Evolutionary conservation across 2,888 invertebrate species (phyloP).

Genomic region (Sphaeridia pumilis): DNA sequence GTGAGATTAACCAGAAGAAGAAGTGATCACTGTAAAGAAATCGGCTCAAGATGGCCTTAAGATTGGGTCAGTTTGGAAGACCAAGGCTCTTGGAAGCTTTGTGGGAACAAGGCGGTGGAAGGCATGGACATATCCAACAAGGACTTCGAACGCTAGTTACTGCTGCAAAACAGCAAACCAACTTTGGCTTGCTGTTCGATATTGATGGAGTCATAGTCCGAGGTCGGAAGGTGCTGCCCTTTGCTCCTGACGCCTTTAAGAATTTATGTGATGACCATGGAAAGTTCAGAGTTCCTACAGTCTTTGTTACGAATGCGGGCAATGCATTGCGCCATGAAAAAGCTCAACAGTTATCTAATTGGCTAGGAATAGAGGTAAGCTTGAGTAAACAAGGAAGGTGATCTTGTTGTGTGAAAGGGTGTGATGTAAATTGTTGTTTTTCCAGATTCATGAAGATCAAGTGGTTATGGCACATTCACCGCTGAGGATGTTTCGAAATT

Average conservation of each 20-base stretch:
- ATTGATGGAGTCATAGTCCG: slow-evolving; percentile 56
- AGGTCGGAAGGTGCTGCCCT: slow-evolving; percentile 49
- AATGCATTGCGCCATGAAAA: slow-evolving; percentile 48
- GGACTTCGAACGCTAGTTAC: no score
- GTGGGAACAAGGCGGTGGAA: background rate
- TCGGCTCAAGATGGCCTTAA: slow-evolving; percentile 23
- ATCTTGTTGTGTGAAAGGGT: no score
- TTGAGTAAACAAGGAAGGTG: no score
- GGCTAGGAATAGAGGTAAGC: slow-evolving; percentile 47
- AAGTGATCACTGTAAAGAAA: no score
- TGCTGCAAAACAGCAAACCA: slow-evolving; percentile 13
- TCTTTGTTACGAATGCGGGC: slow-evolving; percentile 56
- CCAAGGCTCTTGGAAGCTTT: slow-evolving; percentile 5
- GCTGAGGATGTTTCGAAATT: slow-evolving; percentile 48
- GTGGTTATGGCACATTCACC: slow-evolving; percentile 56
- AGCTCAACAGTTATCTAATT: slow-evolving; percentile 48
- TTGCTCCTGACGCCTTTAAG: slow-evolving; percentile 48
- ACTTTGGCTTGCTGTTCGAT: slow-evolving; percentile 54
- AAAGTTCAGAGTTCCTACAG: slow-evolving; percentile 50
- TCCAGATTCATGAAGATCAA: slow-evolving; percentile 47
- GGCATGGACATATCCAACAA: no score
- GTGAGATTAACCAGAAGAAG: no score
- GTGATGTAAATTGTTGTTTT: no score
- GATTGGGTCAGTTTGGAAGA: slow-evolving; percentile 12
- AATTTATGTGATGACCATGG: slow-evolving; percentile 45